Base-by-base conservation (phyloP, 2,113 vertebrate species). In the Cyanoderma ruficeps region DNA sequence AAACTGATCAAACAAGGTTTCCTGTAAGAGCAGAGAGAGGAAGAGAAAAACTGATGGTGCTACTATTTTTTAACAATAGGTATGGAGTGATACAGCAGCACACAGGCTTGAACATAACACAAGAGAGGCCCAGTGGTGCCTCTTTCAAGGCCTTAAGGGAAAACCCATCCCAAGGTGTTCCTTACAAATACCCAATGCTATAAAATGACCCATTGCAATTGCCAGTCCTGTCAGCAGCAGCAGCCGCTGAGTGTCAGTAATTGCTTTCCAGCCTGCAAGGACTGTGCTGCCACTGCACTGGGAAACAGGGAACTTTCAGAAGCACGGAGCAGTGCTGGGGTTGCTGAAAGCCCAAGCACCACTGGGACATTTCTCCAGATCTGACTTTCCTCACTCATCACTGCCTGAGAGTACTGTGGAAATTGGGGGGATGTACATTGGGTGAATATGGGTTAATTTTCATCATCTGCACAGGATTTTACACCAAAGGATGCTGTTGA, bases 271-370 rank as follows among this genome's bases (percentile, higher is more conserved):
- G 44, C 4, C 0, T 13, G 35, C 28, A 21, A 16, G 44, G 11
- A 4, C 35, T 8, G 17, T 55, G 39, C 47, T 89, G 41, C 10
- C 30, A 27, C 83, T 11, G 6, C 37, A 4, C 37, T 30, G 61
- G 61, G 31, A 56, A 76, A 42, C 39, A 37, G 19, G 41, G 52
- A 57, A 10, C 39, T 39, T 35, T 35, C 1, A 42, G 68, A 13
- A 63, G 24, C 28, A 24, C 0, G 1, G 39, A 37, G 39, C 0
- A 0, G 9, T 3, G 22, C 57, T 57, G 81, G 33, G n/a, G 18
- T 37, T 79, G n/a, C 41, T 77, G 82, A 50, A 68, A 71, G 37
- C 37, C 27, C 22, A 22, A 20, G 44, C 37, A 35, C n/a, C 68
- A 23, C 65, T 3, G 41, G n/a, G 35, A 75, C 19, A 2, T 14